Conservation (phyloP, 1,140 invertebrate species). For the Tribolium castaneum region DNA sequence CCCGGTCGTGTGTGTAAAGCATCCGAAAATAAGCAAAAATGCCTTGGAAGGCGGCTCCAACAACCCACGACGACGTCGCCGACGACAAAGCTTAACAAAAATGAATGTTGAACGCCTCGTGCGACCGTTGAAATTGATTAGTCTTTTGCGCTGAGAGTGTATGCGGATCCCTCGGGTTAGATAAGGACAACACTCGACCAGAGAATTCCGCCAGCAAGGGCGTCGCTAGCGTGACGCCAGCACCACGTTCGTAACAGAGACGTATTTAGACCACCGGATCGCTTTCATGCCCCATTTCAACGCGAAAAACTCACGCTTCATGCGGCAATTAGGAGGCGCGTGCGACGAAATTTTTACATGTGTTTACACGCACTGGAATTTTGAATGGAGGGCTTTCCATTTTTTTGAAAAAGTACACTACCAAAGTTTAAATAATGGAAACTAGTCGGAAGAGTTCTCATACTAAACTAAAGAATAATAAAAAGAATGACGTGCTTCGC, state of each 20-base stretch:
- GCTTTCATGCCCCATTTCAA: slow-evolving; percentile 26
- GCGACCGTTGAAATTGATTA: slow-evolving; percentile 44
- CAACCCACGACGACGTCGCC: slow-evolving; percentile 2
- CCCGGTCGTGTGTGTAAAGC: slow-evolving; percentile 5
- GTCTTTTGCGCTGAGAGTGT: slow-evolving; percentile 42
- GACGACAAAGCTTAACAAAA: slow-evolving; percentile 12
- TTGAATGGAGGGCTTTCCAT: too few species aligned
- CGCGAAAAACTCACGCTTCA: background rate
- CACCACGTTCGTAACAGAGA: slow-evolving; percentile 30
- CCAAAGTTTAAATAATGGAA: too few species aligned
- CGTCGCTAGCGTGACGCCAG: slow-evolving; percentile 37
- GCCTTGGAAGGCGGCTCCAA: background rate
- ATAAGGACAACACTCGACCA: slow-evolving; percentile 40
- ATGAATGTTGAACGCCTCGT: slow-evolving; percentile 36
- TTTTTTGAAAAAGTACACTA: too few species aligned
- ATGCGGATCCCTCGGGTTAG: slow-evolving; percentile 40
- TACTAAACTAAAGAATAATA: too few species aligned
- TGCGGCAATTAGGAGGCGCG: background rate
- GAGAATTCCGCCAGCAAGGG: slow-evolving; percentile 33
- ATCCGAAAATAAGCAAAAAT: slow-evolving; percentile 32
- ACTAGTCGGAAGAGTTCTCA: too few species aligned
- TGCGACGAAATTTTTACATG: background rate
- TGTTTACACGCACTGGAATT: background rate
- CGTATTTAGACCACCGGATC: slow-evolving; percentile 24
- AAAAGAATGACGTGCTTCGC: too few species aligned